Base-by-base conservation (phyloP, 1,140 invertebrate genomes). In the Anastrepha obliqua region DNA sequence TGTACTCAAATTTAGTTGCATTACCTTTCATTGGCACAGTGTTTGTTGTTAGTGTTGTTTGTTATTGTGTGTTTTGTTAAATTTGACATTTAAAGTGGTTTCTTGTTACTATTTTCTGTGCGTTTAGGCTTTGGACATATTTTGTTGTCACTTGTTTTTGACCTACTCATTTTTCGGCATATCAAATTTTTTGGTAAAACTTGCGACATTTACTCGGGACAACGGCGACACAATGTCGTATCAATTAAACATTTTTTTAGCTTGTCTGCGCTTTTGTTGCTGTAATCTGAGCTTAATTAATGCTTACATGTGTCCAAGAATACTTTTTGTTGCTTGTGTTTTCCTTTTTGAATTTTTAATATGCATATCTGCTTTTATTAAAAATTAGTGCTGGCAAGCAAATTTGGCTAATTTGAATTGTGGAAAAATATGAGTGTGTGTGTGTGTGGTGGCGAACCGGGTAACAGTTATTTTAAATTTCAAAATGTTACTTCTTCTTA, bases 161-260 rank as follows among this genome's bases (percentile, higher is more conserved):
- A 62, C 15, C 47, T 81, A 55, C 47, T 81, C 47, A 81, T 81
- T 81, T 81, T 81, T 55, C 47, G 74, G 8, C 74, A 55, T 81
- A 81, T 51, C 74, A 51, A 81, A 81, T 51, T 81, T 29, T 81
- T 81, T 29, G 47, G 17, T 55, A 81, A 81, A 29, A 17, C 47
- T 51, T 81, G 74, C 67, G 67, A 74, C 67, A 74, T 74, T 42
- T 74, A 74, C 67, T 74, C 67, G 13, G 29, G 55, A 81, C 47
- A 81, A 20, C 74, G 74, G 88, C 88, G 89, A 89, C 89, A 87
- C 88, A 86, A 86, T 89, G 88, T 44, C 85, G 88, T 89, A 89
- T 89, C 87, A 88, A 85, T 89, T 87, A 13, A 70, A 87, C 86
- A 62, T 87, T 9, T 81, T 44, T 55, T 4, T 42, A 29, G 51